Conservation (phyloP, 2,797 vertebrate genomes). For the Oreortyx pictus region DNA sequence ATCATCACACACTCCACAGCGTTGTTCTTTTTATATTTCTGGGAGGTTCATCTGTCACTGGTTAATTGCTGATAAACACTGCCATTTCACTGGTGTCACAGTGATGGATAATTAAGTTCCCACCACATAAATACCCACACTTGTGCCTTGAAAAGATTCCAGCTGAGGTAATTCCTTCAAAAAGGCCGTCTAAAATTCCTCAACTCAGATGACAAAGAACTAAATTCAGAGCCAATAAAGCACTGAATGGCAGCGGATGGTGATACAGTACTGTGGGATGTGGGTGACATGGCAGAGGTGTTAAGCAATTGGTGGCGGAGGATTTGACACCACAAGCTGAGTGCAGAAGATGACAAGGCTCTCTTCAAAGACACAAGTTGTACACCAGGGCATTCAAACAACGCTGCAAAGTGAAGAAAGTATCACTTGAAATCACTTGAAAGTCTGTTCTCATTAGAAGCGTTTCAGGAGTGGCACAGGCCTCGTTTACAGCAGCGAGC, state of each 20-base stretch:
- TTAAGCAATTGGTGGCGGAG: background rate
- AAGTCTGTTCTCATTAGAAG: background rate
- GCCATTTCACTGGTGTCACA: conserved; percentile 63
- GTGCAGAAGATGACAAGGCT: background rate
- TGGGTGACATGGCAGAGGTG: background rate
- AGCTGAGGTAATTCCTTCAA: conserved; percentile 5
- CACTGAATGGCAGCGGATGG: background rate
- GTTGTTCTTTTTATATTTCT: conserved; percentile 62
- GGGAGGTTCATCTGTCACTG: conserved; percentile 53
- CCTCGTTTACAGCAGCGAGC: background rate
- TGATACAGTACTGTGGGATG: background rate
- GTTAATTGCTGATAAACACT: conserved; percentile 74
- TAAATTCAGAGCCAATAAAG: conserved; percentile 12
- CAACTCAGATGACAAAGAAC: conserved; percentile 7
- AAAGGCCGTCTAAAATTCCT: conserved; percentile 21
- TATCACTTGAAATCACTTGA: background rate
- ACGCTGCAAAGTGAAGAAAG: background rate
- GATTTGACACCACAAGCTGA: conserved; percentile 3
- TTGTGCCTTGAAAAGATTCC: conserved; percentile 46
- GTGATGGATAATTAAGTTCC: conserved; percentile 64
- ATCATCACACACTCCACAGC: conserved; percentile 24
- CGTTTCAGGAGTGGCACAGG: background rate
- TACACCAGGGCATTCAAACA: background rate
- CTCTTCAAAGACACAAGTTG: background rate
- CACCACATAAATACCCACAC: conserved; percentile 42